Evolutionary conservation across 2,113 vertebrate genomes (phyloP), one percentile per base, ranked within the genome.

Genomic region (Phalacrocorax pelagicus): DNA sequence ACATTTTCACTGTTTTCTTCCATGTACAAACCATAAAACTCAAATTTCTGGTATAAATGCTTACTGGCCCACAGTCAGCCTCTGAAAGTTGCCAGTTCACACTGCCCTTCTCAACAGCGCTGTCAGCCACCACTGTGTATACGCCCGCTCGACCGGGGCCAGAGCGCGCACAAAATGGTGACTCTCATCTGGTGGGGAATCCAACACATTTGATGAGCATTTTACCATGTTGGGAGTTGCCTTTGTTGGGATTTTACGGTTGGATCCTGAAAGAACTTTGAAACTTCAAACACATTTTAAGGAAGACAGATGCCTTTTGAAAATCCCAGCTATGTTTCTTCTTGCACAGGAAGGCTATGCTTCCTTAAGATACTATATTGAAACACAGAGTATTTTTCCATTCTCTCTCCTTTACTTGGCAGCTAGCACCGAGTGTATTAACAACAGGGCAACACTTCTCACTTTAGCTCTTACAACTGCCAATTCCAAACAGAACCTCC

Each of bases 311-410:
- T 26, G 12, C 29, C 65, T 92, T 58, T 26, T 58, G 67, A 78
- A 81, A 65, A 38, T 4, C 29, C 58, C 47, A 29, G 32, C 12
- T 42, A 11, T 30, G 10, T 49, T 81, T 49, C 51, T 42, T 32
- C 77, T 75, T 0, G 0, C 80, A 29, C 72, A 12, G 19, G 10
- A 30, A 40, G 22, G 32, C 22, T 18, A 1, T 0, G 3, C 57
- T 46, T 71, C 71, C 66, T 86, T 47, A 36, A 32, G 42, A 59
- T 18, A 16, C 32, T 40, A 17, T 18, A 32, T 29, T 57, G 78
- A 51, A 86, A 84, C 16, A 42, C 4, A 12, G 14, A 55, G 15
- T 12, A 36, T 44, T 91, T 88, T 82, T 40, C 96, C 52, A 30
- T 88, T 72, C 38, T 34, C 49, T 36, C 55, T 74, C 32, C 57